Base-by-base conservation (phyloP, 2,888 invertebrate species). In the Pristionchus maxplancki region DNA sequence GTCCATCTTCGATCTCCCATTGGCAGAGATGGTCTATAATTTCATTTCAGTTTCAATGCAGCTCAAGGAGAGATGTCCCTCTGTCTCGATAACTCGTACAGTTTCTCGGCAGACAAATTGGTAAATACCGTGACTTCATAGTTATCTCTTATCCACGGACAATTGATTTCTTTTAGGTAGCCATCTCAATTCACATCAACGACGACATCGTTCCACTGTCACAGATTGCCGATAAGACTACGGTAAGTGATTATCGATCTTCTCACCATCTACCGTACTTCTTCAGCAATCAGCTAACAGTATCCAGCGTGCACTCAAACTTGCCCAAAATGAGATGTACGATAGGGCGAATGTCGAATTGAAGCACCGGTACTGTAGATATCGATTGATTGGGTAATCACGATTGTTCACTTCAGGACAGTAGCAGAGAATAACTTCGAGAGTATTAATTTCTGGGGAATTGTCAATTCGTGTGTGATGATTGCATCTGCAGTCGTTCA, bases 381-480 rank as follows among this genome's bases (percentile, higher is more conserved):
- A n/a, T 58, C 58, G n/a, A 74, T 74, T 34, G 74, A 64, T 64
- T 15, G 28, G n/a, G n/a, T 28, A 34, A 78, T 78, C 34, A 15
- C 20, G n/a, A n/a, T n/a, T n/a, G n/a, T 78, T 78, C 81, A 81
- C 40, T 87, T 34, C 88, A 78, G 90, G 31, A 85, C 87, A 17
- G 84, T 88, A 40, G 89, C 88, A 17, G 90, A 90, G 83, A 74
- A 78, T 50, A 90, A 86, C 50, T 90, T 90, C 85, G 90, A 90
- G 87, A 88, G 64, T 28, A 83, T 90, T 40, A 90, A 90, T 82
- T 89, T 89, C 88, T 90, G 90, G 90, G 90, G 90, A 40, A 88
- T 88, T 4, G 64, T 90, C 62, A 89, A 90, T 53, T 89, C 90
- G 24, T 48, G 88, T 28, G 89, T 82, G 15, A 89, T 90, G 89